These are phyloP conservation scores for Neuroscelio doddi DNA, from an alignment of 2,888 invertebrate genomes.

Conservation along the genomic window DNA sequence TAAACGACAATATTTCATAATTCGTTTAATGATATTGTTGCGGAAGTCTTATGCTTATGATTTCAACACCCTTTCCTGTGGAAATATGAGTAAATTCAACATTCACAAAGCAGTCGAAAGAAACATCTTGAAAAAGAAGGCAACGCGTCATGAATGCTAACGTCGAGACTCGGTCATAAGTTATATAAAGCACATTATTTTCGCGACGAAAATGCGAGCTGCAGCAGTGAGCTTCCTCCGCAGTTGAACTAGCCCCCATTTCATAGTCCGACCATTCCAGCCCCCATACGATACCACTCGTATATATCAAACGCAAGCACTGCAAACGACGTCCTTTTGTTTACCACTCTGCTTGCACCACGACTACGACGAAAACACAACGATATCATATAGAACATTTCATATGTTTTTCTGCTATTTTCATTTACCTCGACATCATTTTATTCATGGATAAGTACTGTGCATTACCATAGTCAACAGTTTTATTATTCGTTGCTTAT, in stretches of 20 bases:
- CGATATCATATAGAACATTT: constrained; percentile 35
- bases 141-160: constrained; percentile 56
- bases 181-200: constrained; percentile 58
- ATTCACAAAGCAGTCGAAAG: constrained; percentile 14
- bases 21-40: too few relatives aligned
- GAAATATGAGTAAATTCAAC: constrained; percentile 27
- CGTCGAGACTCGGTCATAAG: constrained; percentile 49
- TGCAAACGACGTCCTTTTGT: constrained; percentile 52
- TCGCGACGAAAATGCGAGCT: constrained; percentile 45
- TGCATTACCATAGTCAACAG: too few relatives aligned
- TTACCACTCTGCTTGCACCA: constrained; percentile 43
- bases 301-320: constrained; percentile 45
- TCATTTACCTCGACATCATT: too few relatives aligned
- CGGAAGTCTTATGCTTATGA: too few relatives aligned
- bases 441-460: too few relatives aligned
- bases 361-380: constrained; percentile 33
- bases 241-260: constrained; percentile 11
- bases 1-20: too few relatives aligned
- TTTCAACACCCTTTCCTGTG: too few relatives aligned
- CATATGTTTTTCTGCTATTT: constrained; percentile 24
- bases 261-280: constrained; percentile 18
- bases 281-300: constrained; percentile 27
- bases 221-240: constrained; percentile 10
- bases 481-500: too few relatives aligned
- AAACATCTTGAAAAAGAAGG: constrained; percentile 27